phyloP scores from a whole-genome alignment of 2,113 vertebrate genomes.

The Loxodonta africana region DNA sequence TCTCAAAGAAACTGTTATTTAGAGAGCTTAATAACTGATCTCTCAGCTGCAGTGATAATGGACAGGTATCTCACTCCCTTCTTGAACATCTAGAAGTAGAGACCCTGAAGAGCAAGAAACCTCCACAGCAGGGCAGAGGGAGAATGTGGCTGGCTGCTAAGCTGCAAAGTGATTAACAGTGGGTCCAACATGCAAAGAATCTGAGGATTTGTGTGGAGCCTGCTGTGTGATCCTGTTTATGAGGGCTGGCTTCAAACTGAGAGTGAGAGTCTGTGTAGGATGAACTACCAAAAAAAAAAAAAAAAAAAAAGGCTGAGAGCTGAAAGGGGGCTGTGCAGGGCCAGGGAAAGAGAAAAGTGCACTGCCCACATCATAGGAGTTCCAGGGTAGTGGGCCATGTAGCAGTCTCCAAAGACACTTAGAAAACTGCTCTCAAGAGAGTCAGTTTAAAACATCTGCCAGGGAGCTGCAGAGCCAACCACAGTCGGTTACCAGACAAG shows the following conservation, averaged over 20 bases:
- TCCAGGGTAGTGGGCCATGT: neutral
- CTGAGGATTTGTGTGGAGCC: neutral
- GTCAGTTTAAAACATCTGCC: neutral
- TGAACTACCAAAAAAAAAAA: neutral
- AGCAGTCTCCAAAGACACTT: neutral
- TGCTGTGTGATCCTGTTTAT: neutral
- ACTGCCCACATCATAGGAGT: neutral
- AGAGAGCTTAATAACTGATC: neutral
- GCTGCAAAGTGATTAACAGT: neutral
- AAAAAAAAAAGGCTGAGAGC: neutral
- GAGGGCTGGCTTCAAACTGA: neutral
- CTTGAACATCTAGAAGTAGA: neutral
- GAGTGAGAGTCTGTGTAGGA: neutral
- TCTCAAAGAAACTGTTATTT: neutral
- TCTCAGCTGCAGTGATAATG: neutral
- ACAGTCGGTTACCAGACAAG: neutral
- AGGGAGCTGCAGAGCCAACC: neutral
- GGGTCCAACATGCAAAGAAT: neutral
- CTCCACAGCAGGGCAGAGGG: neutral
- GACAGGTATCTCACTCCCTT: neutral
- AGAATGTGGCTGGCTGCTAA: neutral
- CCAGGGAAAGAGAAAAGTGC: neutral
- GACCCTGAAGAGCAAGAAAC: neutral
- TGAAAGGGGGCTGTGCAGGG: neutral
- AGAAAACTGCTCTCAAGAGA: neutral